Conservation (phyloP, 2,113 vertebrate species). For the Dunckerocampus dactyliophorus region DNA sequence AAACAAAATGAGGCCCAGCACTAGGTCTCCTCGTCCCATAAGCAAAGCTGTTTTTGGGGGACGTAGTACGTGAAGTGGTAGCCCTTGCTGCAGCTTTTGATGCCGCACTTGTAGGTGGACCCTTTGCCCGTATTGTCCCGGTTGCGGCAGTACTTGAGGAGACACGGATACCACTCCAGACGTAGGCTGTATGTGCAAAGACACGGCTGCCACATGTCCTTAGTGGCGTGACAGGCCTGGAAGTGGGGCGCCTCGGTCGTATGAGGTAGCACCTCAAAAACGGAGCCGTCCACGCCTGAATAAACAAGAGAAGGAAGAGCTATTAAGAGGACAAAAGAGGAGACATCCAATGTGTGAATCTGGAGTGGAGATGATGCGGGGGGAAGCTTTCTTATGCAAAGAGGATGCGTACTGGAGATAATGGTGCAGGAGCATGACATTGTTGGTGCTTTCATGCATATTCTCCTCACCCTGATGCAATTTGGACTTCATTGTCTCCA, state of each 20-base stretch:
- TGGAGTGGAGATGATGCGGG: conserved; percentile 14
- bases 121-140: conserved; percentile 76
- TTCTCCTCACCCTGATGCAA: conserved; percentile 39
- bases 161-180: conserved; percentile 95
- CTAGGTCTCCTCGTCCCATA: conserved; percentile 93
- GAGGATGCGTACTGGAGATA: conserved; percentile 46
- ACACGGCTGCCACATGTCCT: conserved; percentile 83
- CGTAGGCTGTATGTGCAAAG: conserved; percentile 84
- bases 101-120: conserved; percentile 93
- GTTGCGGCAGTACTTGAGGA: conserved; percentile 91
- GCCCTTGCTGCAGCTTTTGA: conserved; percentile 95
- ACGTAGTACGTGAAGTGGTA: conserved; percentile 88
- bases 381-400: conserved; percentile 67
- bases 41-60: conserved; percentile 87
- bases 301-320: conserved; percentile 17
- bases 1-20: conserved; percentile 35
- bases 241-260: conserved; percentile 64
- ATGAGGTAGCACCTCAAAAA: conserved; percentile 84
- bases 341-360: conserved; percentile 1
- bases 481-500: conserved; percentile 21
- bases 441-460: conserved; percentile 43
- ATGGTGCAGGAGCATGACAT: conserved; percentile 51
- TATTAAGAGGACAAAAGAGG: conserved; percentile 2
- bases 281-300: conserved; percentile 83
- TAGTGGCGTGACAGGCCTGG: conserved; percentile 74